These are phyloP conservation scores for Sminthopsis crassicaudata DNA, from an alignment of 2,113 vertebrate species.

Conservation along the genomic window DNA sequence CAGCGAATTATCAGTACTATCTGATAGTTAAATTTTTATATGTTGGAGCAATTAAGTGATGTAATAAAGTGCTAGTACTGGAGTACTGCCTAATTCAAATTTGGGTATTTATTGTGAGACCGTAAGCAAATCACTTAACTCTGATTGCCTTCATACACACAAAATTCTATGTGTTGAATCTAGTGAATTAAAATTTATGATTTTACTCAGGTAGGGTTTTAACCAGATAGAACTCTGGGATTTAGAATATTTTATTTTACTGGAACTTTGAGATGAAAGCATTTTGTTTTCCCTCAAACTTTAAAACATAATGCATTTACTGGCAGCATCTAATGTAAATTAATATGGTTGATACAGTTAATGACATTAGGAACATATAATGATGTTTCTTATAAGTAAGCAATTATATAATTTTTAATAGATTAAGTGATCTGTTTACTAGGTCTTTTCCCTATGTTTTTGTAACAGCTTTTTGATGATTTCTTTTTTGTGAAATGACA, in stretches of 20 bases:
- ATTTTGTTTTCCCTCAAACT: slow-evolving; percentile 78
- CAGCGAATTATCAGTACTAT: no score
- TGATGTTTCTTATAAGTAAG: slow-evolving; percentile 83
- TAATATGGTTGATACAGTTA: slow-evolving; percentile 80
- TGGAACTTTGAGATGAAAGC: slow-evolving; percentile 34
- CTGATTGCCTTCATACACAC: neutral
- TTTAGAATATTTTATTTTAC: slow-evolving; percentile 67
- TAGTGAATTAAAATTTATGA: neutral
- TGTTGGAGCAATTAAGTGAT: no score
- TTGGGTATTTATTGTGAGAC: neutral
- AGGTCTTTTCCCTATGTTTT: slow-evolving; percentile 77
- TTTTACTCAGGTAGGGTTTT: slow-evolving; percentile 29
- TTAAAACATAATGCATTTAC: slow-evolving; percentile 82
- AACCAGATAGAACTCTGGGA: slow-evolving; percentile 60
- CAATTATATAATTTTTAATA: slow-evolving; percentile 80
- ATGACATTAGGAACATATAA: slow-evolving; percentile 81
- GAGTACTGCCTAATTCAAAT: neutral
- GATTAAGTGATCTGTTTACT: slow-evolving; percentile 78
- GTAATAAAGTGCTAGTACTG: neutral
- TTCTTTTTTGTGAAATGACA: slow-evolving; percentile 78
- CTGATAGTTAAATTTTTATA: no score
- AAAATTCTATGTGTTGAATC: neutral
- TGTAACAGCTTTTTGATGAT: slow-evolving; percentile 68
- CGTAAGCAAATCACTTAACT: neutral
- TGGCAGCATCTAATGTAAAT: slow-evolving; percentile 81